Conservation (phyloP, 2,797 vertebrate genomes). For the Esox masquinongy region DNA sequence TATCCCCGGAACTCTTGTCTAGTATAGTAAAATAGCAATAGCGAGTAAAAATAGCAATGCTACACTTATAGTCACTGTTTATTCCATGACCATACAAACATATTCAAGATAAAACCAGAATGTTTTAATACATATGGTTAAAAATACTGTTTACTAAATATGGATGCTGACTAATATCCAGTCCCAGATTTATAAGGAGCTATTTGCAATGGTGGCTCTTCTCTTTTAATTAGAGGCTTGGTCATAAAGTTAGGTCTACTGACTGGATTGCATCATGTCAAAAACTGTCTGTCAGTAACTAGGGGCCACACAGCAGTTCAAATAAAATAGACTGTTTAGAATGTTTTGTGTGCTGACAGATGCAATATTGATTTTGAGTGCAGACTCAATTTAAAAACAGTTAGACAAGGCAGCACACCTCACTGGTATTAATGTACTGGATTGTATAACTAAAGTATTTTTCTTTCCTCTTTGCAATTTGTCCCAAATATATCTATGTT, state of each 20-base stretch:
- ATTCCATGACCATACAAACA: background rate
- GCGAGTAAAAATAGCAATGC: slow-evolving; percentile 7
- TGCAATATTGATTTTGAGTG: slow-evolving; percentile 30
- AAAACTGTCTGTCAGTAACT: slow-evolving; percentile 38
- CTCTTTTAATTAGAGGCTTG: slow-evolving; percentile 46
- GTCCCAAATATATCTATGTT: background rate
- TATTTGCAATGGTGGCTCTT: slow-evolving; percentile 20
- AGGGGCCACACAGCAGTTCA: slow-evolving; percentile 44
- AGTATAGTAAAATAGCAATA: slow-evolving; percentile 20
- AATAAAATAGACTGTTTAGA: slow-evolving; percentile 40
- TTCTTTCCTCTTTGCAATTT: background rate
- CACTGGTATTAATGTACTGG: background rate
- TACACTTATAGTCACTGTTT: background rate
- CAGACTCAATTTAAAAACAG: slow-evolving; percentile 21
- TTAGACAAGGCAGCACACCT: background rate
- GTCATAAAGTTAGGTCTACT: slow-evolving; percentile 56
- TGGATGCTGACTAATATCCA: slow-evolving; percentile 29
- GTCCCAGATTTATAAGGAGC: slow-evolving; percentile 5
- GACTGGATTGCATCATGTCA: slow-evolving; percentile 39
- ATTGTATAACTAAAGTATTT: background rate
- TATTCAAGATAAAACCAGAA: background rate
- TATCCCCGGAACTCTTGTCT: background rate
- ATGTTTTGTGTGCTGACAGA: slow-evolving; percentile 39
- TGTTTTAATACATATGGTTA: slow-evolving; percentile 6
- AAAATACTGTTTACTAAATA: slow-evolving; percentile 25